Evolutionary conservation across 2,888 invertebrate species (phyloP).

Genomic region (Suillia variegata): DNA sequence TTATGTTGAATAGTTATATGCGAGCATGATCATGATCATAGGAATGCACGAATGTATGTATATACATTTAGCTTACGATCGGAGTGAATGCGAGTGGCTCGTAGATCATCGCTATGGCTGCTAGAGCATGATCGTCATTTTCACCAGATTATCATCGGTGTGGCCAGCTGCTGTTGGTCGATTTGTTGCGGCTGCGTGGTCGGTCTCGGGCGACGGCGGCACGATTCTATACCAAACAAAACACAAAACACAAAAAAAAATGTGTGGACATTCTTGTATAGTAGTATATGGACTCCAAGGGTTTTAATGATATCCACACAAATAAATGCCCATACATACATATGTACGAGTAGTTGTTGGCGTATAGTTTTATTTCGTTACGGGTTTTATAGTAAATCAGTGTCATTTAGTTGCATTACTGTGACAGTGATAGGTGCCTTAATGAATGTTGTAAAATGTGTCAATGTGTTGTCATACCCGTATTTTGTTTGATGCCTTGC

Average conservation of each 20-base stretch:
- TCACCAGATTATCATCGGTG: constrained; percentile 33
- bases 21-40: neutral
- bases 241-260: no score
- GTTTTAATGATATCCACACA: neutral
- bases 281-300: neutral
- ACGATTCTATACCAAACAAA: constrained; percentile 21
- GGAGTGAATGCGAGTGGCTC: neutral
- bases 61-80: neutral
- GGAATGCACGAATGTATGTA: neutral
- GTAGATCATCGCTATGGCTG: neutral
- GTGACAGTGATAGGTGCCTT: neutral
- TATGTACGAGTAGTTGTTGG: constrained; percentile 8
- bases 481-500: no score
- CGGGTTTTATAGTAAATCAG: constrained; percentile 36
- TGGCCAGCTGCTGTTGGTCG: constrained; percentile 34
- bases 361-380: constrained; percentile 28
- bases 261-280: no score
- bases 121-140: neutral
- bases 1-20: no score
- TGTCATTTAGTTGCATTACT: constrained; percentile 29
- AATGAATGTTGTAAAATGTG: neutral
- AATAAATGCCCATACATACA: no score
- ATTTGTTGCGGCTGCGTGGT: constrained; percentile 24
- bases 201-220: constrained; percentile 22
- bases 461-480: neutral